Evolutionary conservation across 2,797 vertebrate species (phyloP).

Genomic region (Mycteria americana): DNA sequence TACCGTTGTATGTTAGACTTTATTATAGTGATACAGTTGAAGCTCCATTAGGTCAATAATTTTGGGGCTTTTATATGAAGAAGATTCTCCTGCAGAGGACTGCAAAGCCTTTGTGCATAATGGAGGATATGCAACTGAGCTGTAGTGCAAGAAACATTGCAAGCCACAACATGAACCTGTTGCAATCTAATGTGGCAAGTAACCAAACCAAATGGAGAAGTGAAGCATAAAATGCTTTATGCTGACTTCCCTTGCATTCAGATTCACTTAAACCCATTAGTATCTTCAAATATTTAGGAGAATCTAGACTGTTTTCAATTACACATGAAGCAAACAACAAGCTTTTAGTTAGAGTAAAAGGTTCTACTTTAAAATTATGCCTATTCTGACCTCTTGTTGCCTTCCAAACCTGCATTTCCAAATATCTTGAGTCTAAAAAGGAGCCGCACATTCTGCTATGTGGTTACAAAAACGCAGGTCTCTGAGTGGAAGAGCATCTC

Average conservation of each 20-base stretch:
- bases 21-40: neutral
- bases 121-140: neutral
- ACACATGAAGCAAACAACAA: neutral
- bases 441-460: neutral
- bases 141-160: neutral
- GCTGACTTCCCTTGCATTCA: neutral
- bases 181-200: neutral
- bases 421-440: neutral
- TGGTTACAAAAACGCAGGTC: neutral
- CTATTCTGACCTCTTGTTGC: neutral
- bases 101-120: neutral
- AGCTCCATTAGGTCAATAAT: neutral
- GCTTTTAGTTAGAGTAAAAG: neutral
- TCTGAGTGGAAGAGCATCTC: neutral
- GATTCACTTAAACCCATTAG: neutral
- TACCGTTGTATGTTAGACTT: neutral
- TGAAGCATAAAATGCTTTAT: neutral
- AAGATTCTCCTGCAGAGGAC: neutral
- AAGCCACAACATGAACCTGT: neutral
- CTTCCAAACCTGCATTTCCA: neutral
- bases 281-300: constrained; percentile 13
- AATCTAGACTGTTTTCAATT: neutral
- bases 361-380: neutral
- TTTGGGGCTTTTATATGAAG: neutral
- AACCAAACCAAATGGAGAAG: neutral